phyloP scores from a whole-genome alignment of 1,140 invertebrate genomes.

The Hycleus phaleratus region DNA sequence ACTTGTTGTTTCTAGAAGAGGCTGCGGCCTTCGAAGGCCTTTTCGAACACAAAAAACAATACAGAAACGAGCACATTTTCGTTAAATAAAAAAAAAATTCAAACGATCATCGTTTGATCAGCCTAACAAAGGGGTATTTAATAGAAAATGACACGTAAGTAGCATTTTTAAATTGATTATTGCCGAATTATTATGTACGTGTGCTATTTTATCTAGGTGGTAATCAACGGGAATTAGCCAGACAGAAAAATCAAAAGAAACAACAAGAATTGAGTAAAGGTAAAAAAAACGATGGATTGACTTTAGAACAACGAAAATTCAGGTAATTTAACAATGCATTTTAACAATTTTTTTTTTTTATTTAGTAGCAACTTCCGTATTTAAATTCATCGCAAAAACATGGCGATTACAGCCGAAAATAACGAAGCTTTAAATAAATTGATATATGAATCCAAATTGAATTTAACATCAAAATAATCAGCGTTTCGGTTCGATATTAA shows the following conservation, averaged over 20 bases:
- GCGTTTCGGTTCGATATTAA: conserved; percentile 4
- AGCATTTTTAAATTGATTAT: conserved; percentile 1
- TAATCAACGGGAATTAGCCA: conserved; percentile 79
- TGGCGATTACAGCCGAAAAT: background rate
- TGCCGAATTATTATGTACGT: background rate
- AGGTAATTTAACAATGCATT: conserved; percentile 45
- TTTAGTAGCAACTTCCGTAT: background rate
- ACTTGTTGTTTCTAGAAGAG: conserved; percentile 23
- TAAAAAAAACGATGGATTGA: conserved; percentile 61
- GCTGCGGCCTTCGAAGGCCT: conserved; percentile 35
- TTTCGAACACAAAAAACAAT: background rate
- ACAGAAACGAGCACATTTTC: background rate
- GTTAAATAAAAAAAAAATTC: background rate
- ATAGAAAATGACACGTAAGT: conserved; percentile 37
- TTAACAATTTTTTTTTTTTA: background rate
- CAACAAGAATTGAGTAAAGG: conserved; percentile 59
- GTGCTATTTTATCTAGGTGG: conserved; percentile 51
- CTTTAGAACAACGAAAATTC: conserved; percentile 69
- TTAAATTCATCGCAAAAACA: conserved; percentile 9
- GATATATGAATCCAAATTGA: too few species aligned
- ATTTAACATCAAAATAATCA: too few species aligned
- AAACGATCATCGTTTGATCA: background rate
- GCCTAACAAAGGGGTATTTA: conserved; percentile 4
- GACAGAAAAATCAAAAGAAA: conserved; percentile 76
- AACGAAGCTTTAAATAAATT: too few species aligned